Percentiles rank a stretch among this genome's conserved stretches.
phyloP scores from a whole-genome alignment of 2,797 vertebrate genomes.

The Discoglossus pictus region DNA sequence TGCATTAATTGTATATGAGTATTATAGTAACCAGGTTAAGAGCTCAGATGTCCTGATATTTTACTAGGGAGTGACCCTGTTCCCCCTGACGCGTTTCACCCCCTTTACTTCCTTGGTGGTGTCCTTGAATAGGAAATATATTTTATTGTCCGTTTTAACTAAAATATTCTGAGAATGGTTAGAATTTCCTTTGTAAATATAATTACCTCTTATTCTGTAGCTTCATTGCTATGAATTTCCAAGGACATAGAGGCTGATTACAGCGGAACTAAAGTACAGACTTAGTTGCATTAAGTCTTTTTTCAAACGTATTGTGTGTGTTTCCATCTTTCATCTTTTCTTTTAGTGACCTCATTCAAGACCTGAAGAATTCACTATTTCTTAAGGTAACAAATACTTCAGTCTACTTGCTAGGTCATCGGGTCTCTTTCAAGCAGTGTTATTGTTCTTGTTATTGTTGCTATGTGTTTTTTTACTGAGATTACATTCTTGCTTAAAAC shows the following conservation, averaged over 20 bases:
- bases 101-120: too few relatives aligned
- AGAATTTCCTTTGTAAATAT: not conserved
- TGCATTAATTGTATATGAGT: too few relatives aligned
- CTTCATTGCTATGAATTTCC: conserved; percentile 1
- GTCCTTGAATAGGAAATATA: too few relatives aligned
- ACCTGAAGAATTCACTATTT: conserved; percentile 45
- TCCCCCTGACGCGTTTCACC: too few relatives aligned
- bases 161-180: too few relatives aligned
- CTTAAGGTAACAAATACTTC: conserved; percentile 35
- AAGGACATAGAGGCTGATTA: conserved; percentile 28
- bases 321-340: conserved; percentile 47
- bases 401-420: conserved; percentile 30
- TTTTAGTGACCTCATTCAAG: conserved; percentile 44
- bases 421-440: conserved; percentile 28
- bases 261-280: conserved; percentile 27
- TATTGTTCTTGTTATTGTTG: conserved; percentile 39
- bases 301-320: conserved; percentile 39
- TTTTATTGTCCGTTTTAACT: too few relatives aligned
- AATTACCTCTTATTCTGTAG: not conserved
- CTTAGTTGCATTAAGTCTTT: conserved; percentile 23
- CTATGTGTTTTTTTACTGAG: conserved; percentile 20
- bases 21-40: too few relatives aligned
- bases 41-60: too few relatives aligned
- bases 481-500: not conserved
- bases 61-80: too few relatives aligned